Percentiles rank a stretch among this genome's conserved stretches.
Conservation (phyloP, 2,888 invertebrate genomes). For the Brachynemurus nebulosus region DNA sequence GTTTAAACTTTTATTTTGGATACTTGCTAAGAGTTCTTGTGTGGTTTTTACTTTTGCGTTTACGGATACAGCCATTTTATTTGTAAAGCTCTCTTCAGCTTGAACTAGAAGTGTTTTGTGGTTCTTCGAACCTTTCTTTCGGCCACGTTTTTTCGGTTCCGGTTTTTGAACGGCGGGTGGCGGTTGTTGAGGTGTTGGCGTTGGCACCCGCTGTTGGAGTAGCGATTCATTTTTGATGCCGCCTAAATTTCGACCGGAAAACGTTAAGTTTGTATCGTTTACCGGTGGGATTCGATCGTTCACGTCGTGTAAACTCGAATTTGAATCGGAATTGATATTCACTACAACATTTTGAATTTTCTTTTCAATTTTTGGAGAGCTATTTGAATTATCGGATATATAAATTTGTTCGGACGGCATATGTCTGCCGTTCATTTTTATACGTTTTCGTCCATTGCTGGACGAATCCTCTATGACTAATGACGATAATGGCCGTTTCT, state of each 20-base stretch:
- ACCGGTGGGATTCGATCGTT: conserved; percentile 23
- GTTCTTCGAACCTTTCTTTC: conserved; percentile 43
- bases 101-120: conserved; percentile 36
- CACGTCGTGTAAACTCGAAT: conserved; percentile 37
- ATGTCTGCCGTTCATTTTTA: conserved; percentile 32
- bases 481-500: conserved; percentile 3
- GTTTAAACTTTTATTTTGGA: conserved; percentile 35
- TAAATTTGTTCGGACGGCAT: conserved; percentile 23
- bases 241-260: conserved; percentile 9
- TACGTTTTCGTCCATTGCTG: conserved; percentile 25
- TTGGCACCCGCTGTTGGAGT: too few species aligned
- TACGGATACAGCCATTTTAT: conserved; percentile 42
- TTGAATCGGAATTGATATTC: conserved; percentile 32
- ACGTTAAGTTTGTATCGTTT: conserved; percentile 7
- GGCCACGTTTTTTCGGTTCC: conserved; percentile 40
- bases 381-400: conserved; percentile 32
- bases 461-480: conserved; percentile 3
- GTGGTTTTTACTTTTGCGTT: conserved; percentile 60
- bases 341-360: conserved; percentile 21
- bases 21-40: conserved; percentile 63
- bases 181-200: conserved; percentile 8
- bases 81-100: conserved; percentile 39
- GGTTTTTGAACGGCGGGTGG: conserved; percentile 18
- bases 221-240: too few species aligned
- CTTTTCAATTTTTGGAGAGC: conserved; percentile 30